Evolutionary conservation across 2,888 invertebrate species (phyloP), one percentile per base, ranked within the genome.

Genomic region (Latheticus oryzae): DNA sequence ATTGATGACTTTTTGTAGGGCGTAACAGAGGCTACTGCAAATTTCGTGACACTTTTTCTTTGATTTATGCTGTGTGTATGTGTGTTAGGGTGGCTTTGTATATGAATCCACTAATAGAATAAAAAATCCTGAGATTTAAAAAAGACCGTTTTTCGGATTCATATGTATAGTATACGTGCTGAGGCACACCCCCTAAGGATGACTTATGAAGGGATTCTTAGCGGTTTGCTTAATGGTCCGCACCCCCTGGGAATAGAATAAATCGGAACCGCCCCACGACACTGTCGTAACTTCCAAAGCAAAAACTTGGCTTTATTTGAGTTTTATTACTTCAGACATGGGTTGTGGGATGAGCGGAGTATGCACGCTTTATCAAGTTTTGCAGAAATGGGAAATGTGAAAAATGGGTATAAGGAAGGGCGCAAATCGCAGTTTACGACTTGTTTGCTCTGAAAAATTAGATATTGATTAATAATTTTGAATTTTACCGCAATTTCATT

Each of bases 11-110:
- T 55, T 26, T 51, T 51, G 30, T 33, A 33, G 51, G 57, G 57
- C 57, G 57, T 57, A 37, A 37, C 51, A 16, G 30, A 38, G 51
- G 56, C 51, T 51, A 43, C 43, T 51, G 57, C 57, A 57, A 37
- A 57, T 57, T 56, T 43, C 32, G 32, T 51, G 51, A 51, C 57
- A 51, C 45, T 57, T 57, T 50, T 42, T 19, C 13, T n/a, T 7
- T 57, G 57, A 57, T 57, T 57, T 57, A 57, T 57, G n/a, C 17
- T 8, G 15, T n/a, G n/a, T n/a, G n/a, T n/a, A n/a, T n/a, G n/a
- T n/a, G n/a, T n/a, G n/a, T n/a, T 15, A 37, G 51, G 57, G 43
- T 42, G 37, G 45, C 21, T 53, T 53, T 54, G 23, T 45, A n/a
- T n/a, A 21, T 32, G 21, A 3, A 30, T 24, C 11, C 17, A 3